Percentiles rank a stretch among this genome's conserved stretches.
Evolutionary conservation across 2,113 vertebrate genomes (phyloP).

Genomic region (Empidonax alnorum): DNA sequence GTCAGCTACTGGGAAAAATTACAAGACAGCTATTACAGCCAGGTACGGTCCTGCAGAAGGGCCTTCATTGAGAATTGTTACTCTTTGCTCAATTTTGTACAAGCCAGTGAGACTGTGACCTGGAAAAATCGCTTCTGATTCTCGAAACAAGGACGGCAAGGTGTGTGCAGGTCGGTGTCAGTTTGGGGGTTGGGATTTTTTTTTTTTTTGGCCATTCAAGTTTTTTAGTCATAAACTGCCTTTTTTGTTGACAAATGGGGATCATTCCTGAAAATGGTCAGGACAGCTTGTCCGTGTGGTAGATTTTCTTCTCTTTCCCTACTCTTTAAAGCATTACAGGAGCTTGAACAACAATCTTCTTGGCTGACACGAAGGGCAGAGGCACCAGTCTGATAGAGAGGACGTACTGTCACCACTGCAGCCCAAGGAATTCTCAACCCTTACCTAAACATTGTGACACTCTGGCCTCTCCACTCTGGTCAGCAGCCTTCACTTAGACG

Average conservation of each 20-base stretch:
- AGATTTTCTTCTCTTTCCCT: background rate
- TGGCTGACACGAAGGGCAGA: background rate
- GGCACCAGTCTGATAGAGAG: background rate
- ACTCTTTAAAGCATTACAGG: background rate
- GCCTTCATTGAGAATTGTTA: background rate
- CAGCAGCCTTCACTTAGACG: background rate
- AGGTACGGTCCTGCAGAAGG: background rate
- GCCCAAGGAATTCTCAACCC: background rate
- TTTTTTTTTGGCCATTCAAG: background rate
- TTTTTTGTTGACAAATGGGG: background rate
- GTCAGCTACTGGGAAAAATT: conserved; percentile 53
- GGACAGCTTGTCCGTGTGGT: background rate
- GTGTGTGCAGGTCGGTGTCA: accelerated
- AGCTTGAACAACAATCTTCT: background rate
- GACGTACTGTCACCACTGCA: background rate
- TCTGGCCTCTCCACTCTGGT: background rate
- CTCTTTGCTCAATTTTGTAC: background rate
- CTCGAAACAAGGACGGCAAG: background rate
- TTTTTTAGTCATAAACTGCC: background rate
- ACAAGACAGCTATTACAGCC: background rate
- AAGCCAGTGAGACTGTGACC: background rate
- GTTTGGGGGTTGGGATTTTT: background rate
- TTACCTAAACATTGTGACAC: background rate
- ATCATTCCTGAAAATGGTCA: background rate
- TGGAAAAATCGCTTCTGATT: background rate